A percentile compares a stretch with the other conserved stretches of the same genome.
Evolutionary conservation across 1,140 invertebrate species (phyloP).

Genomic region (Zophobas morio): DNA sequence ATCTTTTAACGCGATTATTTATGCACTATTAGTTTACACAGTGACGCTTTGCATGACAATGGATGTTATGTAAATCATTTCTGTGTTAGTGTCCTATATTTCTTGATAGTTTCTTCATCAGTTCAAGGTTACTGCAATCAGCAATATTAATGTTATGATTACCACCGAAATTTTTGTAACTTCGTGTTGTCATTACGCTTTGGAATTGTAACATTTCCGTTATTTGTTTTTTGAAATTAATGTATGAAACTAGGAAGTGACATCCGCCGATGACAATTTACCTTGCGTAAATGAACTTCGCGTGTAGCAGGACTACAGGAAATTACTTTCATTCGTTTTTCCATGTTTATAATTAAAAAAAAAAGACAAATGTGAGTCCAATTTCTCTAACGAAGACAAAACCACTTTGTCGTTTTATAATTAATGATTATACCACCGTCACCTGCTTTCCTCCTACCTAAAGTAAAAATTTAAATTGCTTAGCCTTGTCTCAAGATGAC

Average conservation of each 20-base stretch:
- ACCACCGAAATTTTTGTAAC: background rate
- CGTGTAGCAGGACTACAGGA: conserved; percentile 22
- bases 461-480: no score
- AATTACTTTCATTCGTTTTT: conserved; percentile 6
- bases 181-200: conserved; percentile 6
- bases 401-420: no score
- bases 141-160: conserved; percentile 16
- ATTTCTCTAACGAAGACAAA: no score
- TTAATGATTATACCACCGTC: no score
- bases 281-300: conserved; percentile 22
- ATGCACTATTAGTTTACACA: conserved; percentile 5
- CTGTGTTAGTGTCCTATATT: conserved; percentile 31
- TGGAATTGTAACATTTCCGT: conserved; percentile 4
- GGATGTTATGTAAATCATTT: conserved; percentile 33
- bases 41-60: conserved; percentile 24
- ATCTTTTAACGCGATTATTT: background rate
- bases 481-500: background rate
- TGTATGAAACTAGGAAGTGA: conserved; percentile 1
- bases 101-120: conserved; percentile 32
- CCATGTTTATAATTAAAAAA: background rate
- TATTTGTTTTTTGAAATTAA: background rate
- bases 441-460: no score
- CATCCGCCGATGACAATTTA: background rate
- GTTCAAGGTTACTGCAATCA: conserved; percentile 43
- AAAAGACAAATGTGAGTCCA: no score